These are phyloP conservation scores for Hylaeus volcanicus DNA, from an alignment of 1,140 invertebrate species.

Conservation along the genomic window DNA sequence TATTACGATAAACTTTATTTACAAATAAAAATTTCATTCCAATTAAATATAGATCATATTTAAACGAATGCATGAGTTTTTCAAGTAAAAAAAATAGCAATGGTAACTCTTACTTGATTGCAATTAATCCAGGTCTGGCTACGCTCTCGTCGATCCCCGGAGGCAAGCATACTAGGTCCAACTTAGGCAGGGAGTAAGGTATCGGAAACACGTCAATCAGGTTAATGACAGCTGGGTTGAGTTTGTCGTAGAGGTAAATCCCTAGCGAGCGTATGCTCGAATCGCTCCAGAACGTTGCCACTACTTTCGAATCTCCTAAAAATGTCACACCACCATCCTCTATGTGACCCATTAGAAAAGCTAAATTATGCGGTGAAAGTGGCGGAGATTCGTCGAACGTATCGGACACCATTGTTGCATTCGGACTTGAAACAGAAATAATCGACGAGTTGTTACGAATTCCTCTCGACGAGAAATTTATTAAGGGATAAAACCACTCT, in stretches of 20 bases:
- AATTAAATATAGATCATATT: too few species aligned
- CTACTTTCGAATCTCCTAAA: constrained; percentile 20
- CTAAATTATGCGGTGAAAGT: constrained; percentile 85
- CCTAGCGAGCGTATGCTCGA: constrained; percentile 80
- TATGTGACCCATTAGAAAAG: constrained; percentile 83
- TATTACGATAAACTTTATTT: too few species aligned
- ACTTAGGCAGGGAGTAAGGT: constrained; percentile 82
- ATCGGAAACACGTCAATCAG: constrained; percentile 83
- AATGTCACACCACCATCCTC: constrained; percentile 45
- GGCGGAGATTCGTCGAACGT: constrained; percentile 81
- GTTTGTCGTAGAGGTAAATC: constrained; percentile 81
- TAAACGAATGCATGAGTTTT: too few species aligned
- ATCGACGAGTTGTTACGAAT: background rate
- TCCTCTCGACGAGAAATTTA: background rate
- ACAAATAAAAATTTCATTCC: too few species aligned
- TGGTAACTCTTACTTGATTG: constrained; percentile 75
- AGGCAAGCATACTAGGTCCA: constrained; percentile 86
- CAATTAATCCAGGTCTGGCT: constrained; percentile 79
- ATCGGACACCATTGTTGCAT: constrained; percentile 73
- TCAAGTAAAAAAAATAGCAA: background rate
- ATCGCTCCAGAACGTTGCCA: constrained; percentile 82
- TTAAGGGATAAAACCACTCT: background rate
- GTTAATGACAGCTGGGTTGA: constrained; percentile 80
- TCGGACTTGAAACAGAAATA: constrained; percentile 56
- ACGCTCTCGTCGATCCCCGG: constrained; percentile 80